Percentiles rank a stretch among this genome's conserved stretches.
phyloP scores from a whole-genome alignment of 2,888 invertebrate genomes.

The Eupeodes latifasciatus region DNA sequence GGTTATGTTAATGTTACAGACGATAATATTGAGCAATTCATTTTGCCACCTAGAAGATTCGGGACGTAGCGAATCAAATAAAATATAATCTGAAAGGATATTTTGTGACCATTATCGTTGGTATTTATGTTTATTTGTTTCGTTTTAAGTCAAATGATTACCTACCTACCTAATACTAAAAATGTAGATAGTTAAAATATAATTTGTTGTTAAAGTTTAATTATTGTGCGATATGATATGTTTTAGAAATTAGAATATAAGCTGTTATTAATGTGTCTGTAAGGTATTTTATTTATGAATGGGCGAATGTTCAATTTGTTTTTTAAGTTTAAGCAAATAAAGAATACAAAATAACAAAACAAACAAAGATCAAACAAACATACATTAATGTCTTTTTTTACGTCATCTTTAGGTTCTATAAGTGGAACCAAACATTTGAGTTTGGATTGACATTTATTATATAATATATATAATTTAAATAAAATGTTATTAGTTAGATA shows the following conservation, averaged over 20 bases:
- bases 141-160: slow-evolving; percentile 16
- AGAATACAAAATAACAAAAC: neutral
- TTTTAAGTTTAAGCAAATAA: slow-evolving; percentile 44
- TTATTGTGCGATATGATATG: slow-evolving; percentile 25
- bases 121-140: slow-evolving; percentile 50
- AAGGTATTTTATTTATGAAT: slow-evolving; percentile 46
- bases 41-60: slow-evolving; percentile 52
- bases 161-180: neutral
- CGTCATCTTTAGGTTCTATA: too few species aligned
- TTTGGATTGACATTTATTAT: too few species aligned
- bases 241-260: neutral
- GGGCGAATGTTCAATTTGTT: slow-evolving; percentile 33
- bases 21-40: slow-evolving; percentile 42
- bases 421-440: too few species aligned
- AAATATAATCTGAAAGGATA: neutral
- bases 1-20: slow-evolving; percentile 39
- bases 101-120: slow-evolving; percentile 7
- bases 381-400: neutral
- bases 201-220: slow-evolving; percentile 27
- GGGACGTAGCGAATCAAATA: slow-evolving; percentile 34
- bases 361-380: neutral
- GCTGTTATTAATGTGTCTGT: slow-evolving; percentile 50
- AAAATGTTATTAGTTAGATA: too few species aligned
- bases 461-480: too few species aligned
- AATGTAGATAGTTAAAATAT: slow-evolving; percentile 35